Base-by-base conservation (phyloP, 1,140 invertebrate species). In the Diabrotica undecimpunctata region DNA sequence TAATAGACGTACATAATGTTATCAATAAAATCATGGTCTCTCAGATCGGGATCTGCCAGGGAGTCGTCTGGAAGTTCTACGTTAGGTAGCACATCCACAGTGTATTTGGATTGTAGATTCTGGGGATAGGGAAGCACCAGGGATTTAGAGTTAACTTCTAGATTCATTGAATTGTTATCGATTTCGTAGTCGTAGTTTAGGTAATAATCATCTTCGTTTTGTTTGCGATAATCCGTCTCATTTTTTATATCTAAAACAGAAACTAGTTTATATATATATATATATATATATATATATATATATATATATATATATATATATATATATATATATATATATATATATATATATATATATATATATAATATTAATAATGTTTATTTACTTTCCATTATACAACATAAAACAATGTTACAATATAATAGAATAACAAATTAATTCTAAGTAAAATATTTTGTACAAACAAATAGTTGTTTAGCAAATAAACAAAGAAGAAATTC, bases 1-100 rank as follows among this genome's bases (percentile, higher is more conserved):
- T 83, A 85, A 70, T 85, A 84, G 14, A 85, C 82, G 65, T 84
- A 85, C 82, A 84, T 84, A 57, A 85, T 79, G 66, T 81, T 82
- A 71, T 85, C 83, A 58, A 85, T 85, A 54, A 81, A 79, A 70
- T 83, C 81, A 67, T 83, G 82, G 66, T 82, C 81, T 66, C 78
- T 76, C 11, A 83, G 70, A 68, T 83, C 81, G 1, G 72, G 68
- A 71, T 79, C 78, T 4, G 77, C 76, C 25, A 78, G 62, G 7
- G 73, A 74, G 66, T 78, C 76, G 56, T 77, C 75, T 7, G 77
- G 77, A 9, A 79, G 62, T 63, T 78, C 76, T 6, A 78, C 50
- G 35, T 77, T 74, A 12, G 76, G 75, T 14, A 79, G 69, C 2
- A 73, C 66, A 66, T 79, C 76, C 14, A 76, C 62, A 0, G 68